These are phyloP conservation scores for Ranitomeya variabilis DNA, from an alignment of 2,113 vertebrate species.

Conservation along the genomic window DNA sequence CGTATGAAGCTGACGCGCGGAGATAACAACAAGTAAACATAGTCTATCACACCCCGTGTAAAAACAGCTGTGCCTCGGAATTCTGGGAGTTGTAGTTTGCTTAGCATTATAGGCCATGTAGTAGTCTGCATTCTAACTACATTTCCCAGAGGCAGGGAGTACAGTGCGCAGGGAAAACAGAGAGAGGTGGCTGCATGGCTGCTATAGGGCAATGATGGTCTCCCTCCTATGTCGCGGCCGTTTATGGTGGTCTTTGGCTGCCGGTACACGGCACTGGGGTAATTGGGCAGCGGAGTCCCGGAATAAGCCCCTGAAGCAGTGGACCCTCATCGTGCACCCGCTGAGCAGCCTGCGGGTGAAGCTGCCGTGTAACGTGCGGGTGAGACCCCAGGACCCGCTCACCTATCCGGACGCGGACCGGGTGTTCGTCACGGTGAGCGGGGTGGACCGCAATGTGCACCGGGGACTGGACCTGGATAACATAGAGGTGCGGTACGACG, in stretches of 20 bases:
- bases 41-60: accelerated
- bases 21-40: not conserved
- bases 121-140: constrained; percentile 43
- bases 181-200: not conserved
- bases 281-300: not conserved
- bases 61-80: not conserved
- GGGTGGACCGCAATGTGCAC: constrained; percentile 59
- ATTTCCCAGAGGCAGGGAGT: constrained; percentile 57
- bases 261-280: not conserved
- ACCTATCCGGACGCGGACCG: constrained; percentile 75
- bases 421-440: constrained; percentile 73
- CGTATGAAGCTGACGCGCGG: not conserved
- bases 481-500: constrained; percentile 78
- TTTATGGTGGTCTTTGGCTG: not conserved
- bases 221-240: not conserved
- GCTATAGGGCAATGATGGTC: not conserved
- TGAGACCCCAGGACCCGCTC: constrained; percentile 80
- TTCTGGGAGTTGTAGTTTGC: constrained; percentile 48
- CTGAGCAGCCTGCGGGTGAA: constrained; percentile 76
- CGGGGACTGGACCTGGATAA: constrained; percentile 60
- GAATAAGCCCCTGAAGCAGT: constrained; percentile 67
- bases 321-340: constrained; percentile 78
- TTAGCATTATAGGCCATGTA: accelerated
- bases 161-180: not conserved
- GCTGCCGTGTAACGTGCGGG: constrained; percentile 78